Conservation (phyloP, 2,113 vertebrate species). For the Bagarius yarrelli region DNA sequence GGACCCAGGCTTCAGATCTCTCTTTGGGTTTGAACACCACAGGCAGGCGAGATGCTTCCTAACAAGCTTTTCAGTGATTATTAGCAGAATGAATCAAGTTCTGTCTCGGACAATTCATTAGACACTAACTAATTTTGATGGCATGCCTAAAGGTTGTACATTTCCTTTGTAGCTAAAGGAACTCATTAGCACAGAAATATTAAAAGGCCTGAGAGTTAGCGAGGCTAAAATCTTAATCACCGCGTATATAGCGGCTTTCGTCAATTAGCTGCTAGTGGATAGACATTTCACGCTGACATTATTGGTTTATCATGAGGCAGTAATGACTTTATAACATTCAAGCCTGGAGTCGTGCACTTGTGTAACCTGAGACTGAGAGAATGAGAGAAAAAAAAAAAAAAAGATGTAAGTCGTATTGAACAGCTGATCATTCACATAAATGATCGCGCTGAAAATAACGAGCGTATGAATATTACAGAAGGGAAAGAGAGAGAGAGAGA, state of each 20-base stretch:
- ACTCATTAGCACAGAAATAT: conserved; percentile 31
- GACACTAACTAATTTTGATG: conserved; percentile 24
- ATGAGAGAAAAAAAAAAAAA: background rate
- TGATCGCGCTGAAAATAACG: background rate
- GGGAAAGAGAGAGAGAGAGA: background rate
- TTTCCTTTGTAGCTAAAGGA: background rate
- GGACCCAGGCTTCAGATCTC: background rate
- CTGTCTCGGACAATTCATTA: conserved; percentile 36
- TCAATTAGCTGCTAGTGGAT: conserved; percentile 4
- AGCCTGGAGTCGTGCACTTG: background rate
- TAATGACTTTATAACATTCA: conserved; percentile 8
- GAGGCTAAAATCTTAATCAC: conserved; percentile 5
- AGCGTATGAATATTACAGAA: background rate
- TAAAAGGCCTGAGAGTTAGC: conserved; percentile 15
- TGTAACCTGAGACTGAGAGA: conserved; percentile 6
- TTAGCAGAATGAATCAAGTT: conserved; percentile 30
- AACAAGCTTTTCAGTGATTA: background rate
- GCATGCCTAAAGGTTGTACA: conserved; percentile 6
- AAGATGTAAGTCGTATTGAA: background rate
- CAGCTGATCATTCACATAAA: background rate
- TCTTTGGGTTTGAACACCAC: conserved; percentile 1
- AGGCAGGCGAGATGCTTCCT: background rate
- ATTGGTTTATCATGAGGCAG: conserved; percentile 11
- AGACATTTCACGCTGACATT: background rate
- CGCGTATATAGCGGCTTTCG: background rate